Evolutionary conservation across 2,888 invertebrate species (phyloP).

Genomic region (Pardosa pseudoannulata): DNA sequence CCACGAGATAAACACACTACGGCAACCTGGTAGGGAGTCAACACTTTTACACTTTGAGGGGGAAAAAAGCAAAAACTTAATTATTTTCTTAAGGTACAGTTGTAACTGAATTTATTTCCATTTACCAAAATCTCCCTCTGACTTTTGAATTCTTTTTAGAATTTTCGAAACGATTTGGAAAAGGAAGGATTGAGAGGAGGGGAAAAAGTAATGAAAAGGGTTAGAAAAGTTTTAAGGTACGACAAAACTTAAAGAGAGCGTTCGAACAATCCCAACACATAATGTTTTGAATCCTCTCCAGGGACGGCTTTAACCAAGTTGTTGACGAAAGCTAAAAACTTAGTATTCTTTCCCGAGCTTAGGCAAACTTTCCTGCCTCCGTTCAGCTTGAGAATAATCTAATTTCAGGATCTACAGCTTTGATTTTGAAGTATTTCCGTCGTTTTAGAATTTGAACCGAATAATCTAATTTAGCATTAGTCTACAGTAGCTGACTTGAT

Average conservation of each 20-base stretch:
- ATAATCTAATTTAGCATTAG: no score
- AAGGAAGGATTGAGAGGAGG: background rate
- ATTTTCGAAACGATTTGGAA: background rate
- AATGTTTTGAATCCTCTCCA: conserved; percentile 44
- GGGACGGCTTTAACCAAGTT: conserved; percentile 50
- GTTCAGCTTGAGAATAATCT: conserved; percentile 25
- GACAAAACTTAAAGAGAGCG: background rate
- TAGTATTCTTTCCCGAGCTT: background rate
- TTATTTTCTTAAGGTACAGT: background rate
- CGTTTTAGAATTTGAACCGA: background rate
- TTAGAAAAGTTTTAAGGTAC: conserved; percentile 3
- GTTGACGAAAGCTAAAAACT: background rate
- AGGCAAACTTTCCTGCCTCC: conserved; percentile 12
- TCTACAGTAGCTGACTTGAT: no score
- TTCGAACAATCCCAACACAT: background rate
- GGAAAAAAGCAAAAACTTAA: conserved; percentile 14
- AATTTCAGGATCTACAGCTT: conserved; percentile 40
- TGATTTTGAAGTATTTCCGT: conserved; percentile 42
- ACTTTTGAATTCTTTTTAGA: conserved; percentile 6
- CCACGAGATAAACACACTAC: no score
- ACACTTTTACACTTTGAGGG: no score
- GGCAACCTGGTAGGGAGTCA: no score
- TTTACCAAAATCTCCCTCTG: background rate
- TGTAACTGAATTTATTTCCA: conserved; percentile 4
- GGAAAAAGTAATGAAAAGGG: background rate